These are phyloP conservation scores for Microcebus jonahi DNA, from an alignment of 2,113 vertebrate species.

Conservation along the genomic window DNA sequence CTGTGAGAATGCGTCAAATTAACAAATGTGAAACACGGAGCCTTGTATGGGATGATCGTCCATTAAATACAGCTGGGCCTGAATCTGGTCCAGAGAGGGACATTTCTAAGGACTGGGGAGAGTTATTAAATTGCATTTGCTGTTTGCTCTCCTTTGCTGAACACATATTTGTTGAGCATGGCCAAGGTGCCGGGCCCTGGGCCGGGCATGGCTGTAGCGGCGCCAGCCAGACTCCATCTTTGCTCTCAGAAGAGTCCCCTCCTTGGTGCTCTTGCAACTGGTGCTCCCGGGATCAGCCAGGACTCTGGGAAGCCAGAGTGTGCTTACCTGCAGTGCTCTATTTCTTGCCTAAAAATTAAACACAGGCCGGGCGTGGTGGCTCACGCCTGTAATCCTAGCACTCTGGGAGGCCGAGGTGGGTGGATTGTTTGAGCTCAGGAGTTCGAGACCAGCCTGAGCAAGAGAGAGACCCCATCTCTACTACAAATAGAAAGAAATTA, in stretches of 20 bases:
- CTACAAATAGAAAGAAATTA: too few relatives aligned
- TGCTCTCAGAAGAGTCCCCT: neutral
- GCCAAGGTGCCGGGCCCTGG: neutral
- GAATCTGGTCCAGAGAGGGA: neutral
- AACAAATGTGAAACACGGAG: neutral
- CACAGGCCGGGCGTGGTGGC: too few relatives aligned
- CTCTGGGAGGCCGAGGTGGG: too few relatives aligned
- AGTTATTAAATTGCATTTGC: neutral
- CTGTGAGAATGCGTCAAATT: neutral
- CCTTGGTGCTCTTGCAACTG: too few relatives aligned
- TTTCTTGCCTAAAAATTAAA: neutral
- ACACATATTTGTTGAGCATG: neutral
- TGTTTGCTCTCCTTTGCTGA: neutral
- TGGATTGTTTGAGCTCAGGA: too few relatives aligned
- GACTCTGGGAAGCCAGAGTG: neutral
- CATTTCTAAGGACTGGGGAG: neutral
- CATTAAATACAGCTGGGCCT: neutral
- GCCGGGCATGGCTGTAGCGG: neutral
- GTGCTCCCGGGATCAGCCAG: too few relatives aligned
- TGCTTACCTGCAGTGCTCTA: neutral
- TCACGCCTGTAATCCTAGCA: too few relatives aligned
- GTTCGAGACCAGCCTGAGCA: too few relatives aligned
- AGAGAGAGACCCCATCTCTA: too few relatives aligned
- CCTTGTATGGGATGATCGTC: neutral
- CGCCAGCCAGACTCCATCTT: neutral